Base-by-base conservation (phyloP, 2,888 invertebrate species). In the Pyrochroa serraticornis region DNA sequence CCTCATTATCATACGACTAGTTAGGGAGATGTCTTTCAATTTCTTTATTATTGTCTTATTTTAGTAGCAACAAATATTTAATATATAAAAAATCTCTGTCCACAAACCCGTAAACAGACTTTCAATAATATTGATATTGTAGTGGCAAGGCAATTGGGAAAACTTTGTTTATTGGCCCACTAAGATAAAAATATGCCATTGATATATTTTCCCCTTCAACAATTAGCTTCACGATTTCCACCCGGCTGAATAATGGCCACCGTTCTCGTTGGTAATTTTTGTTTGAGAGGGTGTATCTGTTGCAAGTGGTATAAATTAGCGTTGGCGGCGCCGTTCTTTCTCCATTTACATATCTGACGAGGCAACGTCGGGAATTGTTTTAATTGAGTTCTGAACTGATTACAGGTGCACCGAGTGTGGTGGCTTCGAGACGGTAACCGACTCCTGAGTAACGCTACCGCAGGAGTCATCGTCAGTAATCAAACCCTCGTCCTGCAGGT, bases 401-500 rank as follows among this genome's bases (percentile, higher is more conserved):
- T 74, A 34, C 74, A 79, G 79, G 79, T 78, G 42, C 71, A 75
- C 56, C 64, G 77, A 54, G 79, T 79, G 22, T 78, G 77, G 77
- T 75, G 77, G 71, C 67, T 79, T 38, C 62, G 76, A 42, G 83
- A 92, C 87, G 90, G 89, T 56, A 84, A 83, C 67, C 80, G 84
- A 63, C 77, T 89, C 47, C 82, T 85, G 69, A 90, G 90, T 69
- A 91, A 90, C 73, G 83, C 86, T 5, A 86, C 87, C 6, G 85
- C 86, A n/a, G 91, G 91, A 2, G 86, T 91, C 42, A 88, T 92
- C 56, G 86, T 92, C 63, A 90, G 90, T 74, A 91, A 92, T 79
- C 92, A 92, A 78, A 91, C 90, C 67, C 80, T 92, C 57, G 91
- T 92, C 0, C 82, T 92, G 41, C 92, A 92, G 82, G 86, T 79